Evolutionary conservation across 1,140 invertebrate species (phyloP), one percentile per base, ranked within the genome.

Genomic region (Nomia melanderi): DNA sequence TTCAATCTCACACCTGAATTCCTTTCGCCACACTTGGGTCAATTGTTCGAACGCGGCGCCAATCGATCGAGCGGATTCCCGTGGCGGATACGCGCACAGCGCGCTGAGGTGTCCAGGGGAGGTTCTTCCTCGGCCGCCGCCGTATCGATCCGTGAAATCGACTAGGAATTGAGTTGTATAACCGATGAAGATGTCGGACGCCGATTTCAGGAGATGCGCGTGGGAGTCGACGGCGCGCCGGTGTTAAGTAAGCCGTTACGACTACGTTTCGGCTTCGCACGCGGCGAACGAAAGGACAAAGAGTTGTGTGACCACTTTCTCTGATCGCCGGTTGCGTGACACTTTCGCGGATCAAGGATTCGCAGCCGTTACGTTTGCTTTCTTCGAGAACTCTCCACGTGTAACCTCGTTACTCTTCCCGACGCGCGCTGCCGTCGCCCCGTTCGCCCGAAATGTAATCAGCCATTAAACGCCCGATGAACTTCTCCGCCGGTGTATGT

Each of bases 241-340:
- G 31, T 36, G 57, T 72, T 63, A 27, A 53, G 70, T 50, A 23
- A 74, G 33, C 6, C 50, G 27, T 23, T 27, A 23, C 12, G 53
- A 12, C 27, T 29, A 2, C 12, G 33, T 27, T 27, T 33, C 17
- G 25, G 29, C 31, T n/a, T 14, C n/a, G 54, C 20, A 1, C 63
- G 60, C 14, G 1, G 47, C 53, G 54, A 66, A 67, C 36, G 39
- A 67, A 69, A 76, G 73, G 73, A 76, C 53, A 69, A 76, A 76
- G 73, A 76, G 64, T 50, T 53, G 64, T 23, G 31, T 33, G n/a
- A 76, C 56, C 65, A 76, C 73, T 76, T 76, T 76, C 73, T 69
- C 73, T 17, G 50, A 27, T 64, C 44, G 25, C 39, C 41, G 62
- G 36, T 75, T 67, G 53, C 73, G 65, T 50, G 65, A 69, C 73